Evolutionary conservation across 2,113 vertebrate genomes (phyloP), one percentile per base, ranked within the genome.

Genomic region (Erythrocebus patas): DNA sequence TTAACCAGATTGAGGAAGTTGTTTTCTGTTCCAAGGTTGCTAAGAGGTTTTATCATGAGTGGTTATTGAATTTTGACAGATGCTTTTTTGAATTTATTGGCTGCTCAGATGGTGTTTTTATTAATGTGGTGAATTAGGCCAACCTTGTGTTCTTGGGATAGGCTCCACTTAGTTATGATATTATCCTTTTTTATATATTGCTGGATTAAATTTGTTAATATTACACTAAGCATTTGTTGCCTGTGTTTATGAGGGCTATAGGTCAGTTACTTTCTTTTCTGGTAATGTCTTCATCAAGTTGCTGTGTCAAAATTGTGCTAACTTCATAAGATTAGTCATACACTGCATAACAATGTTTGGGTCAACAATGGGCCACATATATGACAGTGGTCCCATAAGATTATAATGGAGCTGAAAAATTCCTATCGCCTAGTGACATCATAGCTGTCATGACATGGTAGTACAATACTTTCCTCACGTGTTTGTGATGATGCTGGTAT

Each of bases 71-170:
- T 89, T 96, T 96, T 91, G 70, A 82, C 50, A 75, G 35, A 66
- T 85, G 2, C 12, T 91, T 92, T 96, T 93, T 78, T 96, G 35
- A 9, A 32, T 96, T 94, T 93, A 57, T 55, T 97, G 70, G 45
- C 52, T 70, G 64, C 72, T 80, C 23, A 23, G 52, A 55, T 23
- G 35, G 8, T 90, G 11, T 96, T 94, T 92, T 64, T 91, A 38
- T 86, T 93, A 82, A 38, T 81, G 25, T 90, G 40, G 35, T 80
- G 35, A 84, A 66, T 85, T 95, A 97, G 89, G 64, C 48, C 68
- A 95, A 66, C 52, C 80, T 96, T 93, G 64, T 52, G 61, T 97
- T 97, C 84, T 96, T 87, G 50, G 72, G 32, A 79, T 92, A 83
- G 95, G 79, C 48, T 38, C 27, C 4, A 40, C 13, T 97, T 97